Base-by-base conservation (phyloP, 1,140 invertebrate species). In the Diorhabda elongata region DNA sequence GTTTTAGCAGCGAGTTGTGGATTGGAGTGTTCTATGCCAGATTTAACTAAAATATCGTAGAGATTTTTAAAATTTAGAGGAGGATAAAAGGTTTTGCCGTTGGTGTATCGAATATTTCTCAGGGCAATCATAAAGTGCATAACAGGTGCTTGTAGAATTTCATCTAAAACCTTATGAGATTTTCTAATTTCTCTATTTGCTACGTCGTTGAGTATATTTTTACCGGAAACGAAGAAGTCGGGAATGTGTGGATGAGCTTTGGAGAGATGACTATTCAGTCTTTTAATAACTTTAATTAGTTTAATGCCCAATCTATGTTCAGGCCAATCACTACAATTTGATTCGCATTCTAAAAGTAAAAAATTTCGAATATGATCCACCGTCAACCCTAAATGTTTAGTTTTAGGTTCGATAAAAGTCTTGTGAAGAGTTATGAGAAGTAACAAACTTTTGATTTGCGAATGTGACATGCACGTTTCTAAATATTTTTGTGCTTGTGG, bases 261-360 rank as follows among this genome's bases (percentile, higher is more conserved):
- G 6, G 47, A 52, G 2, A 52, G 47, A 3, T 52, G 47, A 2
- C 6, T 52, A 52, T 52, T 3, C 6, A 52, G 47, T 8, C 47
- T 6, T 52, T 52, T 52, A 2, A 52, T 3, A 2, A 52, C 47
- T 52, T 52, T 52, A 3, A 52, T 8, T n/a, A 52, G n/a, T 52
- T 52, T 52, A 52, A 2, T 52, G 4, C 47, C 47, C n/a, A 52
- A 4, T 47, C 87, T 84, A 77, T 89, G 85, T 72, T 91, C 88
- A 0, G 87, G 84, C 91, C 90, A 93, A 58, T 83, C 86, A 2
- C 83, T 83, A 72, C 85, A 86, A 70, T 88, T 85, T 42, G 86
- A 85, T 77, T 94, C 91, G 67, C 90, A 88, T 68, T 92, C 84
- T 88, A 89, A 91, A 76, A 92, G 92, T 4, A 94, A 77, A 74